phyloP scores from a whole-genome alignment of 1,140 invertebrate genomes.

The Drosophila burlai region DNA sequence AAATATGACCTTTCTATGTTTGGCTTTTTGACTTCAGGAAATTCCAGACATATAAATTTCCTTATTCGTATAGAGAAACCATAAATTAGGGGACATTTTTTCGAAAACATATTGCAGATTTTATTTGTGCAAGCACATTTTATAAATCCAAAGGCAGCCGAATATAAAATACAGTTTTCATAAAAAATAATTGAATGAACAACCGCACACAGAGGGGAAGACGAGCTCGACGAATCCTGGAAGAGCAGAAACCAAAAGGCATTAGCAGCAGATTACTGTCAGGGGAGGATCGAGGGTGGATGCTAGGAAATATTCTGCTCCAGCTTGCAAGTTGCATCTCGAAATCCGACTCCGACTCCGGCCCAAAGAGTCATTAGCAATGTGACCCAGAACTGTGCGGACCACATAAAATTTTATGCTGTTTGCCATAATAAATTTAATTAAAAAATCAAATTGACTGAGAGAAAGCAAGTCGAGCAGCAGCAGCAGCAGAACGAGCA shows the following conservation, averaged over 20 bases:
- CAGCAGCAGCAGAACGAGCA: constrained; percentile 5
- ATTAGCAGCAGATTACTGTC: constrained; percentile 71
- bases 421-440: constrained; percentile 76
- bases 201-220: constrained; percentile 18
- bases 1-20: background rate
- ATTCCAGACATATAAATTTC: background rate
- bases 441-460: constrained; percentile 65
- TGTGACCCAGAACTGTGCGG: constrained; percentile 72
- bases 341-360: constrained; percentile 26
- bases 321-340: constrained; percentile 45
- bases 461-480: constrained; percentile 19
- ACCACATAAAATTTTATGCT: constrained; percentile 77
- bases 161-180: constrained; percentile 65
- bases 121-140: constrained; percentile 26
- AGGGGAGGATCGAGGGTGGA: constrained; percentile 1
- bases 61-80: background rate
- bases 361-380: constrained; percentile 65
- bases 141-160: constrained; percentile 28
- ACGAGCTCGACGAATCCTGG: background rate
- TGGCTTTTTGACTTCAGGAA: background rate
- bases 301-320: constrained; percentile 7
- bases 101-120: constrained; percentile 34
- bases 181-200: constrained; percentile 68
- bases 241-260: constrained; percentile 46
- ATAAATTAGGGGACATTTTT: background rate